These are phyloP conservation scores for Zaprionus capensis DNA, from an alignment of 1,140 invertebrate genomes.

Conservation along the genomic window DNA sequence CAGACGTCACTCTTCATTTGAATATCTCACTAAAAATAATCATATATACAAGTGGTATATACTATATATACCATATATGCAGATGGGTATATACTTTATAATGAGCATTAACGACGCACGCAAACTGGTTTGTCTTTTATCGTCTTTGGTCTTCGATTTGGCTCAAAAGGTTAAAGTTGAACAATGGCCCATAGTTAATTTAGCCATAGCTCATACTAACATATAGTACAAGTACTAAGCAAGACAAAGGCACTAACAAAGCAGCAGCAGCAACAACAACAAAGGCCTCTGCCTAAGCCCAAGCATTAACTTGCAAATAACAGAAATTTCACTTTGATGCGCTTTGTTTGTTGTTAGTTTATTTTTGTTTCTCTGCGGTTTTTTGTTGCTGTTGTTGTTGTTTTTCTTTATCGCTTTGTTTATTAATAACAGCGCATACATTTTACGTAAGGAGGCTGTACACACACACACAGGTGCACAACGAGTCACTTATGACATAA, in stretches of 20 bases:
- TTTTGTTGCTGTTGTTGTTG: constrained; percentile 6
- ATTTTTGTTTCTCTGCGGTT: neutral
- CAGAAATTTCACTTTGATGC: constrained; percentile 59
- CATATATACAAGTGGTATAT: neutral
- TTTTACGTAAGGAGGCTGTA: constrained; percentile 69
- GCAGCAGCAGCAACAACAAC: no score
- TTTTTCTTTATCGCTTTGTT: constrained; percentile 58
- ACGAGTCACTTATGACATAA: constrained; percentile 40
- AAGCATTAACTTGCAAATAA: constrained; percentile 54
- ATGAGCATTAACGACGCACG: constrained; percentile 26
- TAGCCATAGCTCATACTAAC: constrained; percentile 14
- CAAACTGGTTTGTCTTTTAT: constrained; percentile 54
- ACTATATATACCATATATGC: constrained; percentile 20
- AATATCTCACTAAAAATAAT: constrained; percentile 27
- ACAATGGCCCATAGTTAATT: constrained; percentile 56
- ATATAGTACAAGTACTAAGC: constrained; percentile 29
- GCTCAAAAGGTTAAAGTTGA: constrained; percentile 73
- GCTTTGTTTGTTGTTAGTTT: constrained; percentile 29
- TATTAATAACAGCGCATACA: constrained; percentile 70
- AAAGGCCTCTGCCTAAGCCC: neutral
- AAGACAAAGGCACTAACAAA: constrained; percentile 27
- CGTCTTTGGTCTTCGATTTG: constrained; percentile 41
- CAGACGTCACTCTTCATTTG: constrained; percentile 62
- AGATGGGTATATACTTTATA: constrained; percentile 5
- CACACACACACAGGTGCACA: constrained; percentile 25